A percentile compares a stretch with the other conserved stretches of the same genome.
Conservation (phyloP, 1,140 invertebrate genomes). For the Drosophila funebris region DNA sequence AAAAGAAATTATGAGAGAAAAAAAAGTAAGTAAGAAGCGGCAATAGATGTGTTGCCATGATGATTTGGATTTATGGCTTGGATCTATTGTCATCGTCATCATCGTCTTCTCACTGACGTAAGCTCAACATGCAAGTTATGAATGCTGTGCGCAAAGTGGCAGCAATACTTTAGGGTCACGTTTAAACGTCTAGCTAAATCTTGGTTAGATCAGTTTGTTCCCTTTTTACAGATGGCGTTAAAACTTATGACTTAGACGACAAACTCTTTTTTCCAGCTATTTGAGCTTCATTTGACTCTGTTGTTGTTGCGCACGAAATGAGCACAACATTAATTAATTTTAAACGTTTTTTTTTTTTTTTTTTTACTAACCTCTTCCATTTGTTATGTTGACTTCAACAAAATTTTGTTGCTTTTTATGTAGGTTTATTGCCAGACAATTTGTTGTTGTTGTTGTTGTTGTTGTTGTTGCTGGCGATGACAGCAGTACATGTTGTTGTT, state of each 20-base stretch:
- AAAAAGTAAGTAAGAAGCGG: not conserved
- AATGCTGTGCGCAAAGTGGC: not conserved
- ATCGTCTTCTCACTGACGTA: not conserved
- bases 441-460: conserved; percentile 58
- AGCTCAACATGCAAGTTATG: not conserved
- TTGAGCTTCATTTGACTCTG: conserved; percentile 25
- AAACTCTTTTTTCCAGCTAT: conserved; percentile 24
- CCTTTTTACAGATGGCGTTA: conserved; percentile 26
- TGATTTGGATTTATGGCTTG: not conserved
- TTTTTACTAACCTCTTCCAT: too few species aligned
- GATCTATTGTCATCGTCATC: not conserved
- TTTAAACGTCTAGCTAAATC: conserved; percentile 2
- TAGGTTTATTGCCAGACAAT: conserved; percentile 69
- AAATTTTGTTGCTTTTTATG: conserved; percentile 68
- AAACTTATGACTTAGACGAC: conserved; percentile 4
- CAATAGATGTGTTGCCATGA: conserved; percentile 12
- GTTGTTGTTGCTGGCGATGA: conserved; percentile 48
- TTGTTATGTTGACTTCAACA: conserved; percentile 30
- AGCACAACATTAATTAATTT: conserved; percentile 80
- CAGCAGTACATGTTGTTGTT: conserved; percentile 29
- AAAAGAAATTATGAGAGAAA: conserved; percentile 1
- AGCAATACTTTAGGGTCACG: conserved; percentile 14
- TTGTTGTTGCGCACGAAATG: conserved; percentile 68
- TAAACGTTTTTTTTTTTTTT: conserved; percentile 68
- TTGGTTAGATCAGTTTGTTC: not conserved